phyloP scores from a whole-genome alignment of 2,888 invertebrate genomes.

The Globia sparganii region DNA sequence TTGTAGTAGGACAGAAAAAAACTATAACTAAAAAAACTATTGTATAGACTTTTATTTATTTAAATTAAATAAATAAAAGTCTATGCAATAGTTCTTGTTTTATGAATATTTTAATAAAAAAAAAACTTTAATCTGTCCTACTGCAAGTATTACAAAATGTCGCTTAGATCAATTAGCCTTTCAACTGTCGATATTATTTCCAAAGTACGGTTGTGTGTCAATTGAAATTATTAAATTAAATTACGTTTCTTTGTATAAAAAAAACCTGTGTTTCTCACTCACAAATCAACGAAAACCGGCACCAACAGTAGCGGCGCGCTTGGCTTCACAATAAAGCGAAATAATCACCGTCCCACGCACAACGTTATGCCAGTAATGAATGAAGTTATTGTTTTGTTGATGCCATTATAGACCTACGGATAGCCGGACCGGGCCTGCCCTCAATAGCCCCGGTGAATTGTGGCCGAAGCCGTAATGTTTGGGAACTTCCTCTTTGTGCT shows the following conservation, averaged over 20 bases:
- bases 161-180: too few relatives aligned
- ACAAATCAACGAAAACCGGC: slow-evolving; percentile 39
- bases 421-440: slow-evolving; percentile 62
- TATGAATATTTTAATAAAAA: too few relatives aligned
- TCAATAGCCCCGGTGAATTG: slow-evolving; percentile 65
- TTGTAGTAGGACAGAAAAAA: too few relatives aligned
- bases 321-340: slow-evolving; percentile 64
- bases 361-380: slow-evolving; percentile 68
- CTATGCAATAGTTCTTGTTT: too few relatives aligned
- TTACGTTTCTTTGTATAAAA: slow-evolving; percentile 3
- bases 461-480: slow-evolving; percentile 61
- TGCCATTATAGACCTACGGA: slow-evolving; percentile 62
- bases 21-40: too few relatives aligned
- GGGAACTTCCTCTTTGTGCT: slow-evolving; percentile 56
- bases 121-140: too few relatives aligned
- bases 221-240: background rate
- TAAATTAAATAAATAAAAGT: too few relatives aligned
- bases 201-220: background rate
- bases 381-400: slow-evolving; percentile 71
- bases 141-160: too few relatives aligned
- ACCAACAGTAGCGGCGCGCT: slow-evolving; percentile 50
- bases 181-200: too few relatives aligned
- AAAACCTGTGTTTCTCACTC: slow-evolving; percentile 21
- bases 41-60: too few relatives aligned
- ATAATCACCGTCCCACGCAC: slow-evolving; percentile 66